Evolutionary conservation across 1,140 invertebrate genomes (phyloP).

Genomic region (Drosophila quadrilineata): DNA sequence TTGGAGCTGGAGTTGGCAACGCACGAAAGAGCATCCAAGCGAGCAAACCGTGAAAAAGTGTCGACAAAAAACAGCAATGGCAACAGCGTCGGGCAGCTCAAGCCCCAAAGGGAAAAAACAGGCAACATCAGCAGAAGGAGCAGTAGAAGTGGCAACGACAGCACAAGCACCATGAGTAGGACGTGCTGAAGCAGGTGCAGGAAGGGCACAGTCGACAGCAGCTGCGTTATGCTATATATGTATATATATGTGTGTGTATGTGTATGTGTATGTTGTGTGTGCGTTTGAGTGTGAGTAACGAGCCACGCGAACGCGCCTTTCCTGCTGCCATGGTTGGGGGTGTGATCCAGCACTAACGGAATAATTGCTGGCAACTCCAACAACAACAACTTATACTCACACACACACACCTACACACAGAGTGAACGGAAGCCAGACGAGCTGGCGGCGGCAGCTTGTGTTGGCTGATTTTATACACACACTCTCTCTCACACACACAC

Average conservation of each 20-base stretch:
- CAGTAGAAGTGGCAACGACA: conserved; percentile 5
- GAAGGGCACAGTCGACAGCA: conserved; percentile 48
- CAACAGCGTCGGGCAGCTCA: conserved; percentile 19
- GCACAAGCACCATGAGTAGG: background rate
- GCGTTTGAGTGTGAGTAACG: conserved; percentile 73
- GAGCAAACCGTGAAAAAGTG: conserved; percentile 78
- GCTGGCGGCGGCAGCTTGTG: conserved; percentile 66
- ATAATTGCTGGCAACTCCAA: conserved; percentile 76
- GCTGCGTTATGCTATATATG: conserved; percentile 54
- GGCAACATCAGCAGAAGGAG: conserved; percentile 22
- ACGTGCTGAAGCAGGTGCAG: conserved; percentile 16
- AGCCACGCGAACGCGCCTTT: conserved; percentile 73
- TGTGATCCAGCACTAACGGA: conserved; percentile 72
- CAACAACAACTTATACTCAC: conserved; percentile 22
- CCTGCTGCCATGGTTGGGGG: conserved; percentile 34
- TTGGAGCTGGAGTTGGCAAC: conserved; percentile 51
- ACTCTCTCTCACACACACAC: conserved; percentile 23
- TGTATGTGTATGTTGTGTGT: no score
- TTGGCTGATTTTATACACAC: conserved; percentile 66
- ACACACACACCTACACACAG: conserved; percentile 19
- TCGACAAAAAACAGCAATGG: conserved; percentile 70
- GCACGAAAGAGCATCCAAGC: conserved; percentile 78
- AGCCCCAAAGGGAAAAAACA: conserved; percentile 49
- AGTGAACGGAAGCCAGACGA: conserved; percentile 67
- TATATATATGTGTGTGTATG: no score